These are phyloP conservation scores for Ichneumoninae sp. DNA, from an alignment of 2,888 invertebrate genomes.

Conservation along the genomic window DNA sequence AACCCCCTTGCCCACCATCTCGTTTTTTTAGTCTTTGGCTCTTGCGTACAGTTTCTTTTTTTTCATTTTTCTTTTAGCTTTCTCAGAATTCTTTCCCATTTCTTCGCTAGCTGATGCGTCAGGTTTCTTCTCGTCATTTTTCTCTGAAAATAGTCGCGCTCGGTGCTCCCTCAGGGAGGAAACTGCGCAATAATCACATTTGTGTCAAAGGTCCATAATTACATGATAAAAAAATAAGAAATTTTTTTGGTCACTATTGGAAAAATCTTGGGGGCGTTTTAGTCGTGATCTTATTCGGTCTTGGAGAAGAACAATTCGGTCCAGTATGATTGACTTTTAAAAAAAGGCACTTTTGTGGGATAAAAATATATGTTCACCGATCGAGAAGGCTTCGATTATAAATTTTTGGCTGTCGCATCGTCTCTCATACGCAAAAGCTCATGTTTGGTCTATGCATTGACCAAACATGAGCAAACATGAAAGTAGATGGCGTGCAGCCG, in stretches of 20 bases:
- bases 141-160: not conserved
- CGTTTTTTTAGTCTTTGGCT: constrained; percentile 43
- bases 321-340: not conserved
- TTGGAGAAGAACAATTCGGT: not conserved
- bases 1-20: not conserved
- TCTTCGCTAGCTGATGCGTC: constrained; percentile 4
- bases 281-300: not conserved
- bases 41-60: not conserved
- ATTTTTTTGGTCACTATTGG: not conserved
- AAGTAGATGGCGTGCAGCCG: not conserved
- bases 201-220: not conserved
- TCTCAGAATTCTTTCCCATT: constrained; percentile 19
- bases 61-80: constrained; percentile 13
- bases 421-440: not conserved
- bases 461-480: not conserved
- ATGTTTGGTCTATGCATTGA: not conserved
- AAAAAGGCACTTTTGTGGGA: not conserved
- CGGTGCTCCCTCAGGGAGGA: not conserved
- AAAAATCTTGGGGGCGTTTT: not conserved
- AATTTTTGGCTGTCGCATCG: not conserved
- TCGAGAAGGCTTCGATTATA: not conserved
- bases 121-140: constrained; percentile 8
- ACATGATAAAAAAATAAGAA: not conserved
- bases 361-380: not conserved
- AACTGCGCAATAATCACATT: not conserved